Percentiles rank a stretch among this genome's conserved stretches.
These are phyloP conservation scores for Clangula hyemalis DNA, from an alignment of 2,797 vertebrate species.

Conservation along the genomic window DNA sequence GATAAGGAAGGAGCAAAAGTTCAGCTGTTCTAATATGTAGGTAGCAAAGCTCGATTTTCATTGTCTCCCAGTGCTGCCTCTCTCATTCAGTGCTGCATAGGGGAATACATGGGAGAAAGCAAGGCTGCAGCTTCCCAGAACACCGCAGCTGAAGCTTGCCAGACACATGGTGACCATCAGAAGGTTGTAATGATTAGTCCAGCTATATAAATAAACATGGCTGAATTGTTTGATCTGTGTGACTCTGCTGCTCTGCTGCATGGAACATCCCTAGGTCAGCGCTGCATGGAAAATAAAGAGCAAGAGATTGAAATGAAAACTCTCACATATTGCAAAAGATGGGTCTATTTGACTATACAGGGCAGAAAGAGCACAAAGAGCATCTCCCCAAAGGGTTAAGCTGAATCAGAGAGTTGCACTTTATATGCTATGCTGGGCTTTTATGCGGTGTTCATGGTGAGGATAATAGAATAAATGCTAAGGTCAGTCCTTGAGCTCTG, in stretches of 20 bases:
- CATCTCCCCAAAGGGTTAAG: not conserved
- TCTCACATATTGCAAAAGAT: not conserved
- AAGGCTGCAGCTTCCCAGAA: conserved; percentile 54
- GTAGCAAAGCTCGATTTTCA: conserved; percentile 1
- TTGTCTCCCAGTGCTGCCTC: conserved; percentile 10
- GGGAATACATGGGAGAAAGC: conserved; percentile 59
- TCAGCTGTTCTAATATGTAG: not conserved
- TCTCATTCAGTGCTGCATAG: not conserved
- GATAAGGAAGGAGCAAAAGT: conserved; percentile 33
- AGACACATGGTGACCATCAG: conserved; percentile 64
- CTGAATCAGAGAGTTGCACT: not conserved
- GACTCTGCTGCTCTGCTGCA: not conserved
- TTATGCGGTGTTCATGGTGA: not conserved
- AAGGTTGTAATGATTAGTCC: conserved; percentile 56
- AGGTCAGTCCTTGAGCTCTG: not conserved
- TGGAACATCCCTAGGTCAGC: not conserved
- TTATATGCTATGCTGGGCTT: not conserved
- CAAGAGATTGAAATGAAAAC: not conserved
- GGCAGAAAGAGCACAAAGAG: not conserved
- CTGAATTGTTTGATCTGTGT: conserved; percentile 21
- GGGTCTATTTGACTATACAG: not conserved
- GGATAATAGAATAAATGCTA: not conserved
- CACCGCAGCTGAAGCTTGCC: conserved; percentile 49
- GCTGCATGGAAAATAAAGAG: not conserved
- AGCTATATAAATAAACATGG: conserved; percentile 60